Evolutionary conservation across 2,797 vertebrate genomes (phyloP).

Genomic region (Aldrovandia affinis): DNA sequence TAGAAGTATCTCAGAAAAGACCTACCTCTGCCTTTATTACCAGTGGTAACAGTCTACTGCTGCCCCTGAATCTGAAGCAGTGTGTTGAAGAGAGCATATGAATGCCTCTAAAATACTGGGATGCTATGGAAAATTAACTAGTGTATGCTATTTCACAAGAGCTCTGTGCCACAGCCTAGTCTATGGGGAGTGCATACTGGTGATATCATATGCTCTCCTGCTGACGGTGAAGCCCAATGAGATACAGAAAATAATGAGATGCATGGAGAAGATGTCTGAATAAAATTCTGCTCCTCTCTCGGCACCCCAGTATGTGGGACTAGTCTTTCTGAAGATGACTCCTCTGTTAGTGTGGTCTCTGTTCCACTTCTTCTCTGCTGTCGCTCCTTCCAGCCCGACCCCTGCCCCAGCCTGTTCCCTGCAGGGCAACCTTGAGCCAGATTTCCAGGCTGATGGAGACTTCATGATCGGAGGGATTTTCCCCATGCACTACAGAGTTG

Average conservation of each 20-base stretch:
- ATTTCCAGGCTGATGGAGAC: constrained; percentile 63
- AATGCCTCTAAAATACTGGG: no score
- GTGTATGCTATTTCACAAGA: constrained; percentile 10
- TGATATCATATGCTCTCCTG: constrained; percentile 18
- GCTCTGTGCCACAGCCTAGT: not conserved
- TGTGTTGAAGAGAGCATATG: not conserved
- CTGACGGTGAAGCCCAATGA: constrained; percentile 26
- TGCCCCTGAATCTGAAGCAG: not conserved
- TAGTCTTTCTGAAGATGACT: constrained; percentile 58
- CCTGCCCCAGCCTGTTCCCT: constrained; percentile 53
- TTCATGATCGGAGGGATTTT: constrained; percentile 75
- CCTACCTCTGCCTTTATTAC: not conserved
- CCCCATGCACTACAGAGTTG: constrained; percentile 74
- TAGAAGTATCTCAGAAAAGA: not conserved
- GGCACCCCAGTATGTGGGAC: constrained; percentile 8
- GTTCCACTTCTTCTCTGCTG: constrained; percentile 38
- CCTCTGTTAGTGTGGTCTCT: constrained; percentile 41
- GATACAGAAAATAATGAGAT: constrained; percentile 39
- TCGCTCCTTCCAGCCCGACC: constrained; percentile 20
- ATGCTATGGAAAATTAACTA: constrained; percentile 21
- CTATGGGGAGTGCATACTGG: not conserved
- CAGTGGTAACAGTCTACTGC: not conserved
- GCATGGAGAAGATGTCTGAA: constrained; percentile 24
- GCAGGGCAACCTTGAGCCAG: constrained; percentile 65
- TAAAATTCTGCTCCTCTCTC: constrained; percentile 48